Evolutionary conservation across 2,797 vertebrate genomes (phyloP).

Genomic region (Leontocebus nigricollis): DNA sequence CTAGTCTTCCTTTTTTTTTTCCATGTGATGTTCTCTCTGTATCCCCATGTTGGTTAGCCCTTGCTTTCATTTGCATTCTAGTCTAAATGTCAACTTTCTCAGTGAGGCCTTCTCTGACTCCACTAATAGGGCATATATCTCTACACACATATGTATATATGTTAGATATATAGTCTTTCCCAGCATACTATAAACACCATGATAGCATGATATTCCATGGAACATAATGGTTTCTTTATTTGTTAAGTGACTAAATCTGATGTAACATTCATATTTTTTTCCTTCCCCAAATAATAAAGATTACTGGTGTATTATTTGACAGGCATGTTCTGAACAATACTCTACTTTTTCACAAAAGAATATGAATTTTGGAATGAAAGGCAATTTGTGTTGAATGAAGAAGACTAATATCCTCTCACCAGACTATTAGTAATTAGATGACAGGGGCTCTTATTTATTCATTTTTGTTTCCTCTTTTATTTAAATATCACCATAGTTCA

Average conservation of each 20-base stretch:
- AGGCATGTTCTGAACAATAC: neutral
- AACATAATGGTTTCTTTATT: neutral
- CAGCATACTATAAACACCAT: neutral
- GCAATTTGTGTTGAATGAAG: constrained; percentile 74
- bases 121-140: neutral
- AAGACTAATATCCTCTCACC: constrained; percentile 77
- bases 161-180: neutral
- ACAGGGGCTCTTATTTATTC: neutral
- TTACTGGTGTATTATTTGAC: neutral
- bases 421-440: neutral
- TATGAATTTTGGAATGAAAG: constrained; percentile 81
- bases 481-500: neutral
- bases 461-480: neutral
- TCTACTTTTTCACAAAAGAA: neutral
- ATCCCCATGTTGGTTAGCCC: neutral
- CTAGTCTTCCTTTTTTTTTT: neutral
- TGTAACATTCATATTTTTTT: neutral
- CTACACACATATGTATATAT: neutral
- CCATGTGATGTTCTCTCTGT: neutral
- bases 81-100: neutral
- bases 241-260: neutral
- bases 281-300: neutral
- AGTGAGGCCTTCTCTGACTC: neutral
- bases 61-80: neutral
- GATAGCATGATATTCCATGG: neutral